A percentile compares a stretch with the other conserved stretches of the same genome.
These are phyloP conservation scores for Melanotaenia duboulayi DNA, from an alignment of 2,113 vertebrate species.

Conservation along the genomic window DNA sequence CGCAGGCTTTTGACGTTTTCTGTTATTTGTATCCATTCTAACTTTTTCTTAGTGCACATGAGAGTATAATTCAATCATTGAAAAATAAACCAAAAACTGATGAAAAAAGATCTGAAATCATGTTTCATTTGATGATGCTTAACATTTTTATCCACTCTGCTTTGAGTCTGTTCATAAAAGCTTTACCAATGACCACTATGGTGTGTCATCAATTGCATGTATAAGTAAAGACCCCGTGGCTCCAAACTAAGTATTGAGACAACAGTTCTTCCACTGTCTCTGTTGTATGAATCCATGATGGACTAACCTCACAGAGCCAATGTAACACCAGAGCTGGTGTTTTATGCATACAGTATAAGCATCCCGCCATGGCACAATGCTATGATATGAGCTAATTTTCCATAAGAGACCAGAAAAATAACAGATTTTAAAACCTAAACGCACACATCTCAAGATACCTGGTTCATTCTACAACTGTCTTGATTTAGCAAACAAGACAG, in stretches of 20 bases:
- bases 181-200: constrained; percentile 65
- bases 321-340: constrained; percentile 70
- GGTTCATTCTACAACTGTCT: constrained; percentile 64
- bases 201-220: constrained; percentile 76
- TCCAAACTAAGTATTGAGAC: constrained; percentile 59
- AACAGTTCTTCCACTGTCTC: constrained; percentile 51
- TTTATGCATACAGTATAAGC: constrained; percentile 78
- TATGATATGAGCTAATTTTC: constrained; percentile 71
- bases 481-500: constrained; percentile 68
- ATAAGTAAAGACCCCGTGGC: constrained; percentile 63
- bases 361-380: constrained; percentile 74
- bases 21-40: constrained; percentile 68
- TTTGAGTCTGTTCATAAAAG: constrained; percentile 73
- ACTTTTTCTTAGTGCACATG: constrained; percentile 77
- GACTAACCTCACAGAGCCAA: constrained; percentile 59
- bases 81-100: constrained; percentile 63
- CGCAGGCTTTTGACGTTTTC: constrained; percentile 71
- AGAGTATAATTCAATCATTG: constrained; percentile 60
- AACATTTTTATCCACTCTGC: constrained; percentile 44
- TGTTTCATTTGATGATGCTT: constrained; percentile 65
- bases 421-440: constrained; percentile 53
- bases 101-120: constrained; percentile 54
- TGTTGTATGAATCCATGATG: constrained; percentile 57
- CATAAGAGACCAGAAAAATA: constrained; percentile 62
- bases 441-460: constrained; percentile 57